phyloP scores from a whole-genome alignment of 2,888 invertebrate genomes.

The Hecatera dysodea region DNA sequence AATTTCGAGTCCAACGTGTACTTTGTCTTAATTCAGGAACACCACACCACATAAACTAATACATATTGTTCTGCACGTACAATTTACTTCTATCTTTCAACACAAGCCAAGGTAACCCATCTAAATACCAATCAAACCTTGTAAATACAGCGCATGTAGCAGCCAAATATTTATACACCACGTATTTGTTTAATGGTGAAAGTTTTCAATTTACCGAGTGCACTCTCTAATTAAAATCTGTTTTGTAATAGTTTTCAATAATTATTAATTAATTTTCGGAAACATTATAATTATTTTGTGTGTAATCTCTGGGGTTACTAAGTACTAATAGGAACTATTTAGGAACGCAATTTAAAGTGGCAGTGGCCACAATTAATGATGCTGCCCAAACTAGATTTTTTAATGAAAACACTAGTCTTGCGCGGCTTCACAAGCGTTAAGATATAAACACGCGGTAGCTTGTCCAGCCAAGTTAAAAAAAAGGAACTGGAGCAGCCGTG shows the following conservation, averaged over 20 bases:
- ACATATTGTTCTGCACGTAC: neutral
- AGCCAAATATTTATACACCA: neutral
- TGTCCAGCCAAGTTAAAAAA: too few species aligned
- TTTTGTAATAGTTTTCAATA: too few species aligned
- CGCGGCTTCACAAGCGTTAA: too few species aligned
- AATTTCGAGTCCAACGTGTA: neutral
- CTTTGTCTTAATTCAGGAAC: neutral
- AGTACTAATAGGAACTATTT: too few species aligned
- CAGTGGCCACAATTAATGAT: too few species aligned
- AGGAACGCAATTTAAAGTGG: too few species aligned
- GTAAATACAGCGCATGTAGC: neutral
- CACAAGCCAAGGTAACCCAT: neutral
- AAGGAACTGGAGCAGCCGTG: too few species aligned
- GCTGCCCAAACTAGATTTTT: too few species aligned
- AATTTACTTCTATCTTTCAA: neutral
- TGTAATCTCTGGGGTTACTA: too few species aligned
- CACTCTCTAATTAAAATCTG: conserved; percentile 25
- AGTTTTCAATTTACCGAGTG: conserved; percentile 23
- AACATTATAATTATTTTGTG: too few species aligned
- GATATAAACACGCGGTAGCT: too few species aligned
- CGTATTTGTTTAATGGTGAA: neutral
- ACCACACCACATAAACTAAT: neutral
- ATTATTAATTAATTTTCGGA: neutral
- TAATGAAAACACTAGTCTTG: too few species aligned
- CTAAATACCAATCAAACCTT: conserved; percentile 30